phyloP scores from a whole-genome alignment of 2,797 vertebrate species.

The Falco naumanni region DNA sequence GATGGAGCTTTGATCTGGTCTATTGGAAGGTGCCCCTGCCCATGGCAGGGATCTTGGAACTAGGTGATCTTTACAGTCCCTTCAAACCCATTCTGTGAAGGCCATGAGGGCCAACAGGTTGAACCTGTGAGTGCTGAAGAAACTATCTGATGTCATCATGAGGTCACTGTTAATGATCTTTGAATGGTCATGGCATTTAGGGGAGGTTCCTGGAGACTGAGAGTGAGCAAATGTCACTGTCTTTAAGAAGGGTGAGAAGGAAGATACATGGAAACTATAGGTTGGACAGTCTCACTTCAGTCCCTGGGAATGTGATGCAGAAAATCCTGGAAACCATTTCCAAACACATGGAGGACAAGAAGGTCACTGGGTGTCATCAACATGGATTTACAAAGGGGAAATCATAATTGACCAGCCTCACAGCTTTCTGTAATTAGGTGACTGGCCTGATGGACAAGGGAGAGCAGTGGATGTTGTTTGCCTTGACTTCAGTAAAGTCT shows the following conservation, averaged over 20 bases:
- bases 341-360: background rate
- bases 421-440: background rate
- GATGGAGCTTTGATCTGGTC: no score
- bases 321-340: background rate
- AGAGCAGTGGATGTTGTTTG: background rate
- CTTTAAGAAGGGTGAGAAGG: background rate
- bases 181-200: background rate
- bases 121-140: background rate
- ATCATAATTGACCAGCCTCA: background rate
- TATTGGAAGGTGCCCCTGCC: no score
- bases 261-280: background rate
- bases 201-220: background rate
- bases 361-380: background rate
- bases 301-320: background rate
- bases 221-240: background rate
- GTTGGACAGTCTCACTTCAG: background rate
- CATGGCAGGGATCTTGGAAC: no score
- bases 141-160: background rate
- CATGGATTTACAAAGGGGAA: background rate
- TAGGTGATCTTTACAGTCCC: no score
- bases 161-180: background rate
- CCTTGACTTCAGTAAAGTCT: background rate
- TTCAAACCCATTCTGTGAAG: no score
- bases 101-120: background rate
- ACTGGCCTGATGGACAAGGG: background rate